A percentile compares a stretch with the other conserved stretches of the same genome.
Evolutionary conservation across 2,113 vertebrate species (phyloP).

Genomic region (Oncorhynchus gorbuscha): DNA sequence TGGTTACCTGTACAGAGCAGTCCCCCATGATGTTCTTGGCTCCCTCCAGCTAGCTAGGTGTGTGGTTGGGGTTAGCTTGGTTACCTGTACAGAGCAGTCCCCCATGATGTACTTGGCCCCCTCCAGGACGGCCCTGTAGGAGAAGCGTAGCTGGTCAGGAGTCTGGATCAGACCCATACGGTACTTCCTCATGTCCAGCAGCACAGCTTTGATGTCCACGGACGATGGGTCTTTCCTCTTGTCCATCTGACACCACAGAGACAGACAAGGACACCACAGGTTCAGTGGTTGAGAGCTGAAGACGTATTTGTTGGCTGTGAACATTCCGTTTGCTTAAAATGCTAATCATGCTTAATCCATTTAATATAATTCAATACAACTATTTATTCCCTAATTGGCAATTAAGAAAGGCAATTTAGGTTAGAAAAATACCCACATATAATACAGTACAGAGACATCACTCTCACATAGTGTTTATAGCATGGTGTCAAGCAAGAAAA

Average conservation of each 20-base stretch:
- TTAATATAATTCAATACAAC: no score
- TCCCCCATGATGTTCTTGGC: constrained; percentile 82
- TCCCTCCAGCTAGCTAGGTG: constrained; percentile 78
- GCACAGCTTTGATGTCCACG: constrained; percentile 91
- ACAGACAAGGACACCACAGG: background rate
- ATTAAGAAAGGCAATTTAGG: no score
- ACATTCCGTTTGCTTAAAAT: no score
- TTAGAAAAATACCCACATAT: no score
- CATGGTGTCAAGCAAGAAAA: no score
- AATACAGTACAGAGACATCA: no score
- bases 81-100: constrained; percentile 81
- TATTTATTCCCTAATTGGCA: no score
- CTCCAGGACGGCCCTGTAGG: constrained; percentile 97
- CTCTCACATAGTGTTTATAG: no score
- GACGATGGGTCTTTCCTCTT: constrained; percentile 79
- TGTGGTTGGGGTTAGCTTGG: background rate
- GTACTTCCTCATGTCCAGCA: constrained; percentile 91
- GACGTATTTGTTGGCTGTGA: background rate
- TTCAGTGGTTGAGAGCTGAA: background rate
- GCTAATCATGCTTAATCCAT: no score
- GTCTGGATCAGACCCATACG: constrained; percentile 99
- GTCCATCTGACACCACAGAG: constrained; percentile 79
- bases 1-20: constrained; percentile 50
- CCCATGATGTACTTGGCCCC: constrained; percentile 85
- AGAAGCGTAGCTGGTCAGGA: constrained; percentile 95